These are phyloP conservation scores for Apamea monoglypha DNA, from an alignment of 2,888 invertebrate genomes.

Conservation along the genomic window DNA sequence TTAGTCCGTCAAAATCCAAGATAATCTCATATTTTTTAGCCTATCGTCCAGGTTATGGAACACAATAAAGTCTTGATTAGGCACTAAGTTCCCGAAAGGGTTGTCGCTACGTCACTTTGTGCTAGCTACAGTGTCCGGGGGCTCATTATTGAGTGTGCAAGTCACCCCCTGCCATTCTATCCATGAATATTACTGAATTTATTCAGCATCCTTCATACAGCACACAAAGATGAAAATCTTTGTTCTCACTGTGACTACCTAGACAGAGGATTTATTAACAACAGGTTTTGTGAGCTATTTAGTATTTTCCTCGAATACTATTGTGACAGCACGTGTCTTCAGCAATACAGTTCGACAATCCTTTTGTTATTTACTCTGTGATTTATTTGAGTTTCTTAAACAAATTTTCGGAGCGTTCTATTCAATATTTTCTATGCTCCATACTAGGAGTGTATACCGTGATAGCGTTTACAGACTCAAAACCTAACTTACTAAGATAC, in stretches of 20 bases:
- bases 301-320: constrained; percentile 19
- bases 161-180: background rate
- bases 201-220: background rate
- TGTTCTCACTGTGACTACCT: constrained; percentile 26
- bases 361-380: constrained; percentile 2
- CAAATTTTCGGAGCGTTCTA: background rate
- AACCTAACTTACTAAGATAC: too few relatives aligned
- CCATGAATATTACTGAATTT: background rate
- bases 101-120: background rate
- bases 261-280: constrained; percentile 36
- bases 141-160: background rate
- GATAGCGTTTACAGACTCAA: too few relatives aligned
- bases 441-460: background rate
- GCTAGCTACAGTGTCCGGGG: background rate
- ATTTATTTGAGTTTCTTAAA: background rate
- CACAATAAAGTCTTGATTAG: background rate
- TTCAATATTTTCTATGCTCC: background rate
- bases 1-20: background rate
- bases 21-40: background rate
- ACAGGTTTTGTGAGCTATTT: constrained; percentile 31
- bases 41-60: background rate
- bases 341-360: background rate
- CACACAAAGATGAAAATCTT: constrained; percentile 24
- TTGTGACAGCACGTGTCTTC: constrained; percentile 30
- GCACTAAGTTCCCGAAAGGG: too few relatives aligned